Conservation (phyloP, 2,888 invertebrate genomes). For the Scaptomyza caliginosa region DNA sequence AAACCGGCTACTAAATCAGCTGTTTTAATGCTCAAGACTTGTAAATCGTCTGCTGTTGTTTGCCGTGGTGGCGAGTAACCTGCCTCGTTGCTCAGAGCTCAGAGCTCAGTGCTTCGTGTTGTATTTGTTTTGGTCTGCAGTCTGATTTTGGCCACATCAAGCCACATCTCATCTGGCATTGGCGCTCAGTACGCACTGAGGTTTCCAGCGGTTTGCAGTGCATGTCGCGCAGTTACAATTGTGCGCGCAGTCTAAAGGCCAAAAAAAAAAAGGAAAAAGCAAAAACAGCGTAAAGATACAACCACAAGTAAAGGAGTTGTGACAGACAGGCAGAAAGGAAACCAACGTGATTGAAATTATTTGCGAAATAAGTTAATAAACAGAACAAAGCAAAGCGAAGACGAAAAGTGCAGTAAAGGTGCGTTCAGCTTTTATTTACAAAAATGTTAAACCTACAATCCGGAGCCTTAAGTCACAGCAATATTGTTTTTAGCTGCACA, state of each 20-base stretch:
- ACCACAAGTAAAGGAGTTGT: not conserved
- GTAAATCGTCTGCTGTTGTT: conserved; percentile 17
- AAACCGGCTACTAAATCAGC: conserved; percentile 68
- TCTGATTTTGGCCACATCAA: conserved; percentile 26
- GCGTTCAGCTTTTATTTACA: conserved; percentile 25
- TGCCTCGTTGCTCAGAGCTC: conserved; percentile 27
- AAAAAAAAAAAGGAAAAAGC: not conserved
- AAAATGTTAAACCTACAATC: conserved; percentile 42
- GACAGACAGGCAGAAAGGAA: conserved; percentile 10
- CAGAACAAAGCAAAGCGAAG: not conserved
- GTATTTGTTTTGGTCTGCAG: conserved; percentile 23
- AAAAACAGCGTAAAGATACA: conserved; percentile 5
- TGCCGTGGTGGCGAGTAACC: conserved; percentile 40
- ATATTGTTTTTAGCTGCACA: not conserved
- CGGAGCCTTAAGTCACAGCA: conserved; percentile 9
- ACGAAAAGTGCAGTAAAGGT: conserved; percentile 31
- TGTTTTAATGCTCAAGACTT: conserved; percentile 53
- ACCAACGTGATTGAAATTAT: not conserved
- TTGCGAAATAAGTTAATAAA: not conserved
- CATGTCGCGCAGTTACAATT: conserved; percentile 24
- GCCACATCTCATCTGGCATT: conserved; percentile 21
- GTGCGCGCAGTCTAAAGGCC: conserved; percentile 14
- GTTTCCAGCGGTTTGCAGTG: conserved; percentile 47
- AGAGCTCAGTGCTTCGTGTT: not conserved
- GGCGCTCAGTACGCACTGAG: conserved; percentile 55